Conservation (phyloP, 2,797 vertebrate species). For the Coregonus ussuriensis region DNA sequence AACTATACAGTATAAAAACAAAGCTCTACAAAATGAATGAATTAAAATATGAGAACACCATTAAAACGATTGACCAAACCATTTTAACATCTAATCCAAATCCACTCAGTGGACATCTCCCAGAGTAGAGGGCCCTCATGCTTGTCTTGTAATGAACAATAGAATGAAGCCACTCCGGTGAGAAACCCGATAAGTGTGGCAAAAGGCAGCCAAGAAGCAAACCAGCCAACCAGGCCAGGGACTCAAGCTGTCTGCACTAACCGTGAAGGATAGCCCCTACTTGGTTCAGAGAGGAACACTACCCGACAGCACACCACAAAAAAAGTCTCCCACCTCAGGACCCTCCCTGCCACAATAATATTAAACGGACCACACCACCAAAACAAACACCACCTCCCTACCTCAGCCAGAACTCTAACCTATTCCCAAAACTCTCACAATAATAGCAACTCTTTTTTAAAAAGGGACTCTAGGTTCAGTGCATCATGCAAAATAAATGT, state of each 20-base stretch:
- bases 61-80: slow-evolving; percentile 57
- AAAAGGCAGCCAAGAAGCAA: slow-evolving; percentile 76
- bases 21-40: slow-evolving; percentile 29
- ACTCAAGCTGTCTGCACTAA: slow-evolving; percentile 72
- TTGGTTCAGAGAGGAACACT: slow-evolving; percentile 27
- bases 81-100: slow-evolving; percentile 45
- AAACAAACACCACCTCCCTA: neutral
- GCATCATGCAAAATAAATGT: neutral
- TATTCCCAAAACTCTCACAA: neutral
- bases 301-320: neutral
- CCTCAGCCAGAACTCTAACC: neutral
- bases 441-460: neutral
- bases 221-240: slow-evolving; percentile 68
- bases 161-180: slow-evolving; percentile 79
- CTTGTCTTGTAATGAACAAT: slow-evolving; percentile 81
- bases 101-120: slow-evolving; percentile 59
- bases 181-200: slow-evolving; percentile 84
- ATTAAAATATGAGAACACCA: slow-evolving; percentile 41
- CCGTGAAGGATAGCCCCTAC: slow-evolving; percentile 50
- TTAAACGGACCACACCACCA: neutral
- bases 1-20: slow-evolving; percentile 6
- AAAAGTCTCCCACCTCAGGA: neutral
- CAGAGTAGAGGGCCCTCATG: slow-evolving; percentile 73
- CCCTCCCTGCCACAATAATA: neutral
- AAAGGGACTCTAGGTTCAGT: neutral